Conservation (phyloP, 2,797 vertebrate species). For the Anabas testudineus region DNA sequence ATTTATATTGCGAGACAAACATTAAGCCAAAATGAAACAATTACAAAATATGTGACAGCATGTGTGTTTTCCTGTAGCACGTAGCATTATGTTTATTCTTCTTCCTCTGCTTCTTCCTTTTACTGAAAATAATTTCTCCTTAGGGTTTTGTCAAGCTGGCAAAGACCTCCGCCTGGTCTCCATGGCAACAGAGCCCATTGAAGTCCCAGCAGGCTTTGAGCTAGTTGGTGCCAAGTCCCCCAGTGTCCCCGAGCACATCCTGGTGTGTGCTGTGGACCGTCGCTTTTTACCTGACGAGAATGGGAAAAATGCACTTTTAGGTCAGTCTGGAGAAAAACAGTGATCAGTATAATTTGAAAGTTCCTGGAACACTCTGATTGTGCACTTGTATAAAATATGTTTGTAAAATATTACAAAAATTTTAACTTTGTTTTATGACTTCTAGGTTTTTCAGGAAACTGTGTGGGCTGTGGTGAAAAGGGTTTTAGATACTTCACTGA, state of each 20-base stretch:
- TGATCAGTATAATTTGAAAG: slow-evolving; percentile 5
- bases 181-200: slow-evolving; percentile 92
- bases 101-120: not conserved
- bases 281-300: slow-evolving; percentile 97
- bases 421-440: not conserved
- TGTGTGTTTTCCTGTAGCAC: not conserved
- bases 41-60: not conserved
- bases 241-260: slow-evolving; percentile 94
- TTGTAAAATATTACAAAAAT: not conserved
- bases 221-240: slow-evolving; percentile 97
- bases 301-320: slow-evolving; percentile 99
- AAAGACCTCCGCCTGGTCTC: slow-evolving; percentile 97
- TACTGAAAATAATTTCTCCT: slow-evolving; percentile 20
- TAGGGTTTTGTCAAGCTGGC: slow-evolving; percentile 98
- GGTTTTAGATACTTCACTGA: slow-evolving; percentile 99
- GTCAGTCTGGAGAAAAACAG: slow-evolving; percentile 81
- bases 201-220: slow-evolving; percentile 94
- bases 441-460: slow-evolving; percentile 98
- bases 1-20: not conserved
- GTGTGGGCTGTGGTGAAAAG: slow-evolving; percentile 97
- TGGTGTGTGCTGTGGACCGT: slow-evolving; percentile 96
- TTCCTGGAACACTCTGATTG: not conserved
- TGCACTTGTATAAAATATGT: not conserved
- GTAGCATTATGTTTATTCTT: not conserved
- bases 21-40: not conserved